These are phyloP conservation scores for Ricordea florida DNA, from an alignment of 92 coral and sea anemone species.

Conservation along the genomic window DNA sequence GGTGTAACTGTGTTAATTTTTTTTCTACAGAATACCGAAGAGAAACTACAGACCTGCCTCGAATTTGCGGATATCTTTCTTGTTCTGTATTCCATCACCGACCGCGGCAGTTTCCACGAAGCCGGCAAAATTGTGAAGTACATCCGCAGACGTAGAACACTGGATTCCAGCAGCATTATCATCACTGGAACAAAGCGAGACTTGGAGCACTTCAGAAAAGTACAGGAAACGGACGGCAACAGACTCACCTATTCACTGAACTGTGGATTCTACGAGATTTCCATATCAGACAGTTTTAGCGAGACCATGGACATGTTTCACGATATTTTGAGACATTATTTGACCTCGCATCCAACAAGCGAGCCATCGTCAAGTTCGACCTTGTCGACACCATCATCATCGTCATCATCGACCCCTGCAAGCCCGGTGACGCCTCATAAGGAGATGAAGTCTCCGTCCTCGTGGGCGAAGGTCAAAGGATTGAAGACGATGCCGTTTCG, in stretches of 20 bases:
- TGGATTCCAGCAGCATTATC: constrained; percentile 72
- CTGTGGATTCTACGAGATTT: constrained; percentile 91
- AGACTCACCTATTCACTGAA: constrained; percentile 71
- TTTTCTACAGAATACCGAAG: constrained; percentile 74
- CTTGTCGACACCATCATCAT: not conserved
- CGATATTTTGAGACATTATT: constrained; percentile 66
- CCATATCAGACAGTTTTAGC: constrained; percentile 74
- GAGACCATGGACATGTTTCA: constrained; percentile 80
- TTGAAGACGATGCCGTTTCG: constrained; percentile 69
- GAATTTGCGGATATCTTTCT: constrained; percentile 87
- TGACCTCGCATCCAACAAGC: constrained; percentile 44
- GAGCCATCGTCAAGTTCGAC: not conserved
- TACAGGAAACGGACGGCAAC: constrained; percentile 76
- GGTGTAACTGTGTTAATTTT: not conserved
- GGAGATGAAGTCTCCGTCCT: constrained; percentile 52
- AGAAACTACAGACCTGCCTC: constrained; percentile 71
- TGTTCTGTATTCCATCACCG: constrained; percentile 86
- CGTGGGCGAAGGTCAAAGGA: constrained; percentile 76
- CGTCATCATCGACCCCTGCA: constrained; percentile 28
- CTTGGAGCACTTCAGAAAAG: constrained; percentile 77
- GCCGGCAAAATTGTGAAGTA: constrained; percentile 81
- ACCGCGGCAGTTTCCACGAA: constrained; percentile 76
- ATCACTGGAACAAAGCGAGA: constrained; percentile 91
- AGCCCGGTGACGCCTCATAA: constrained; percentile 9
- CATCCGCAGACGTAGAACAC: constrained; percentile 67